Percentiles rank a stretch among this genome's conserved stretches.
Conservation (phyloP, 1,140 invertebrate genomes). For the Drosophila tristis region DNA sequence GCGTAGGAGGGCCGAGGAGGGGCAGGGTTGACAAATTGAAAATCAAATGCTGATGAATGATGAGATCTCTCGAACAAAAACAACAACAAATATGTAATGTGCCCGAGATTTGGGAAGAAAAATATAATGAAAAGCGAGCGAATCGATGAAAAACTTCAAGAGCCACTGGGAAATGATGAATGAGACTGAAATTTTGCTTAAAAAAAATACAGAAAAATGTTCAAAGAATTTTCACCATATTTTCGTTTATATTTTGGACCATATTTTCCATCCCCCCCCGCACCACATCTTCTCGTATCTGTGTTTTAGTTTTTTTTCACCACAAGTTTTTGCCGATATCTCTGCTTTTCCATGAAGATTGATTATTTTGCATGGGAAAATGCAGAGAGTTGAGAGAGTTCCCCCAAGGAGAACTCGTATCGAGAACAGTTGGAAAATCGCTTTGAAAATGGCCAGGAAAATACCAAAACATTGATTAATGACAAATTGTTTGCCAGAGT, state of each 20-base stretch:
- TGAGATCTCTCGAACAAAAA: slow-evolving; percentile 23
- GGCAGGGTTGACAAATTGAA: slow-evolving; percentile 56
- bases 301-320: neutral
- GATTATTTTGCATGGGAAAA: slow-evolving; percentile 41
- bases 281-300: too few species aligned
- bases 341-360: slow-evolving; percentile 49
- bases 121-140: too few species aligned
- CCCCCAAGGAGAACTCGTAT: neutral
- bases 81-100: too few species aligned
- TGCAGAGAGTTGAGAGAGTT: slow-evolving; percentile 4
- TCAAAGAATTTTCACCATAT: too few species aligned
- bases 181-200: too few species aligned
- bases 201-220: too few species aligned
- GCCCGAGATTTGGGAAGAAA: too few species aligned
- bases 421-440: slow-evolving; percentile 17
- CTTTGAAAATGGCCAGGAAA: slow-evolving; percentile 7
- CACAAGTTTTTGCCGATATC: slow-evolving; percentile 16
- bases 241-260: too few species aligned
- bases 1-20: neutral
- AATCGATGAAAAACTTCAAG: too few species aligned
- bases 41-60: slow-evolving; percentile 56
- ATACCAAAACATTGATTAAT: slow-evolving; percentile 73
- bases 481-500: slow-evolving; percentile 75
- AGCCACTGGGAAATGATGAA: too few species aligned
- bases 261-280: too few species aligned